Evolutionary conservation across 1,140 invertebrate genomes (phyloP).

Genomic region (Drosophila sechellia): DNA sequence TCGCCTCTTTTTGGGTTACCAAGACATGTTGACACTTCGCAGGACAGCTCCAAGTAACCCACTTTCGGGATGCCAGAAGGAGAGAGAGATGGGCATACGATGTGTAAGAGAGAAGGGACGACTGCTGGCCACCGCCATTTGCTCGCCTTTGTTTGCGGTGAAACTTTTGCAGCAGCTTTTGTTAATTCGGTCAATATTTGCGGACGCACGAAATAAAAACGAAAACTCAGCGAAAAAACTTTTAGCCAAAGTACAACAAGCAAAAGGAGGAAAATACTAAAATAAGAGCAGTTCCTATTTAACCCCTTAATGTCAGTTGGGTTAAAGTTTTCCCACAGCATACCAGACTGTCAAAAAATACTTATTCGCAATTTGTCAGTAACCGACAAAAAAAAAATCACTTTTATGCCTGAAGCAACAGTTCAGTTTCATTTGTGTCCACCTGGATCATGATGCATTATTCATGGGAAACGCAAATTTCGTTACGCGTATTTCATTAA

Average conservation of each 20-base stretch:
- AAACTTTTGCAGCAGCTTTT: conserved; percentile 70
- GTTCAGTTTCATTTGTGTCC: conserved; percentile 37
- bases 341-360: conserved; percentile 25
- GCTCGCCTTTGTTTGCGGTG: conserved; percentile 65
- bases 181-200: conserved; percentile 83
- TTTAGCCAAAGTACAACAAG: conserved; percentile 51
- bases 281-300: conserved; percentile 56
- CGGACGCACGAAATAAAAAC: conserved; percentile 82
- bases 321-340: conserved; percentile 39
- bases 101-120: conserved; percentile 3
- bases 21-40: conserved; percentile 50
- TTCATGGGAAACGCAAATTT: conserved; percentile 53
- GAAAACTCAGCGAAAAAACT: conserved; percentile 74
- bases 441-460: conserved; percentile 51
- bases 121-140: conserved; percentile 23
- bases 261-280: conserved; percentile 20
- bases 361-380: conserved; percentile 41
- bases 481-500: conserved; percentile 53
- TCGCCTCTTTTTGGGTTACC: not conserved
- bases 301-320: conserved; percentile 74
- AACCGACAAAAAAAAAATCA: not conserved
- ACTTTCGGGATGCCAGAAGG: conserved; percentile 1
- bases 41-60: conserved; percentile 21
- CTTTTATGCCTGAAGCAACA: conserved; percentile 22
- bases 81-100: not conserved